Base-by-base conservation (phyloP, 1,140 invertebrate genomes). In the Cyclargus thomasi region DNA sequence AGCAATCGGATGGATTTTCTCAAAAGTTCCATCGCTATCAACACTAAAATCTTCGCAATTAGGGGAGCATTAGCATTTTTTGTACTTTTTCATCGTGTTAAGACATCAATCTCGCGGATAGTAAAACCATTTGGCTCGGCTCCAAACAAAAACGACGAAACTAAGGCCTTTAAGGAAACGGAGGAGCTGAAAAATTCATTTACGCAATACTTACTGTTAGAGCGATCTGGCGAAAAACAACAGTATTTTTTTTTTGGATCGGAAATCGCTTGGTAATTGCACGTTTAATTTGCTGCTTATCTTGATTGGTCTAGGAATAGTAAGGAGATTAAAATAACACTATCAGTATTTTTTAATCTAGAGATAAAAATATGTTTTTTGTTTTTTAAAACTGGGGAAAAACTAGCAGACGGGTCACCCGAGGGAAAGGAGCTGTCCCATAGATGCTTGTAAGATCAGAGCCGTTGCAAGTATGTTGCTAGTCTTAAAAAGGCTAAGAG, bases 51-150 rank as follows among this genome's bases (percentile, higher is more conserved):
- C 39, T 47, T 59, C 55, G 17, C 55, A 59, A 59, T 59, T 59
- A 59, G 20, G 20, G 7, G 10, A 20, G 17, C 55, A 59, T 59
- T 59, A 59, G 18, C 55, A 0, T 59, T 59, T 20, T 59, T 59
- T 59, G n/a, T 59, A 1, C 18, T 59, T 20, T 59, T 59, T 59
- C 55, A 20, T 59, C 55, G 55, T 59, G 55, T 59, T 59, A 59
- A 59, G 55, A 59, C 55, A 59, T 59, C 55, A 59, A 59, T 59
- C 55, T 59, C 55, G 53, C n/a, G 55, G 21, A 59, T 59, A 59
- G 55, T 59, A 59, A 59, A 59, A 20, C 17, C 55, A 59, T 59
- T 59, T 59, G 55, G 55, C 55, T n/a, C 17, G 5, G 55, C 5
- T 59, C 55, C 55, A 59, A 59, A 55, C n/a, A 55, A 55, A 59